A percentile compares a stretch with the other conserved stretches of the same genome.
These are phyloP conservation scores for Augochlorella aurata DNA, from an alignment of 2,888 invertebrate species.

Conservation along the genomic window DNA sequence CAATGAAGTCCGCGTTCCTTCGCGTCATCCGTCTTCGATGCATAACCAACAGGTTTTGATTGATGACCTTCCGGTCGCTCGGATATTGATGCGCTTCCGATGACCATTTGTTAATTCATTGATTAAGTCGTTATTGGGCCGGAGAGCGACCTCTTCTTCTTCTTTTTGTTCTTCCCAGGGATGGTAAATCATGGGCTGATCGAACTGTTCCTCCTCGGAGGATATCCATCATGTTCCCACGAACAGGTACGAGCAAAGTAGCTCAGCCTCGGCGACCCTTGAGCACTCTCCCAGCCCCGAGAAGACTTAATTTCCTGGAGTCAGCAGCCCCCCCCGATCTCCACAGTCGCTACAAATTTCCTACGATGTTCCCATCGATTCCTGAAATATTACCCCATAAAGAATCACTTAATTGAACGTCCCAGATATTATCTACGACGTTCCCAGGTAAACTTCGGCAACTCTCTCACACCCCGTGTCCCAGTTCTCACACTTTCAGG, in stretches of 20 bases:
- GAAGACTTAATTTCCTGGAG: slow-evolving; percentile 15
- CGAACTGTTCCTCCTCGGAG: slow-evolving; percentile 38
- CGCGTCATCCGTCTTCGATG: no score
- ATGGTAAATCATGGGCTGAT: slow-evolving; percentile 5
- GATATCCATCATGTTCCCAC: slow-evolving; percentile 66
- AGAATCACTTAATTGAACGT: slow-evolving; percentile 9
- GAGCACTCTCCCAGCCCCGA: slow-evolving; percentile 38
- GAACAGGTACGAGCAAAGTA: slow-evolving; percentile 67
- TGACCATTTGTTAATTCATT: no score
- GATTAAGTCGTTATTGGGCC: no score
- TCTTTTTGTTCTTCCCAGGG: neutral
- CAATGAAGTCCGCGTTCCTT: neutral
- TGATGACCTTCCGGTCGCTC: neutral
- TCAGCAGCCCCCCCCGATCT: neutral
- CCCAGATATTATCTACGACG: neutral
- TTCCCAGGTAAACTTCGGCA: neutral
- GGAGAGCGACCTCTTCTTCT: no score
- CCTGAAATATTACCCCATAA: slow-evolving; percentile 8
- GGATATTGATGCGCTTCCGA: no score
- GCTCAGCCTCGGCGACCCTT: slow-evolving; percentile 53
- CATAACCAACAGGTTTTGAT: neutral
- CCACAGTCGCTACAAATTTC: slow-evolving; percentile 2
- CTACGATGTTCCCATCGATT: slow-evolving; percentile 5
- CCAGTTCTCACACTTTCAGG: neutral
- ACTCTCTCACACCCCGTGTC: neutral